Evolutionary conservation across 2,113 vertebrate species (phyloP).

Genomic region (Hippoglossus stenolepis): DNA sequence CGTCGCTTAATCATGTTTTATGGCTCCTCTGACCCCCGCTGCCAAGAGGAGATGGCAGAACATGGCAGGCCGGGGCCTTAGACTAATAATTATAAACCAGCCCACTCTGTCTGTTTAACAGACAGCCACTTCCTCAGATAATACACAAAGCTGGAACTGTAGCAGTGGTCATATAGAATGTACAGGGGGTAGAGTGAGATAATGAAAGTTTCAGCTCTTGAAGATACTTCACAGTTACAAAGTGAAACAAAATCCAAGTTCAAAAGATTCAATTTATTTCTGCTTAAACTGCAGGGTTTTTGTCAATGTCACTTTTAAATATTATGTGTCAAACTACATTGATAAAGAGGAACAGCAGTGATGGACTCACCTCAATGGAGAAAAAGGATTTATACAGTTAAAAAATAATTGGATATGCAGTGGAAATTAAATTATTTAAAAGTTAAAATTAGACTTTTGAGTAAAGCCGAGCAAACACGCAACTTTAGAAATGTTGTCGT

Average conservation of each 20-base stretch:
- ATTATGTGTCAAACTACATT: background rate
- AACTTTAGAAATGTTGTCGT: background rate
- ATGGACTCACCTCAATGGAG: no score
- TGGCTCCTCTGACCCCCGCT: constrained; percentile 65
- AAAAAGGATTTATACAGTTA: background rate
- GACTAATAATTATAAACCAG: constrained; percentile 72
- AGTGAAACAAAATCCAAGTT: background rate
- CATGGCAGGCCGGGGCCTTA: constrained; percentile 57
- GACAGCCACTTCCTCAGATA: constrained; percentile 59
- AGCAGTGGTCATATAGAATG: constrained; percentile 1
- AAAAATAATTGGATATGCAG: background rate
- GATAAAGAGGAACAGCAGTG: no score
- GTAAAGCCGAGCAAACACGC: no score
- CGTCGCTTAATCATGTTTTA: constrained; percentile 81
- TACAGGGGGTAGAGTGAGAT: background rate
- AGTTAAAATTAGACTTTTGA: background rate
- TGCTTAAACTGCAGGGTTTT: background rate
- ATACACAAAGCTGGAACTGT: background rate
- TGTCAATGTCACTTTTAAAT: background rate
- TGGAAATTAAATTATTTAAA: background rate
- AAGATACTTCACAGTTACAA: background rate
- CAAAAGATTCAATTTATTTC: background rate
- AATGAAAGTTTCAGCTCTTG: background rate
- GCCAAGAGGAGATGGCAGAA: constrained; percentile 64
- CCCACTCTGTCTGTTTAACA: constrained; percentile 56